Evolutionary conservation across 2,113 vertebrate species (phyloP), one percentile per base, ranked within the genome.

Genomic region (Melospiza melodia): DNA sequence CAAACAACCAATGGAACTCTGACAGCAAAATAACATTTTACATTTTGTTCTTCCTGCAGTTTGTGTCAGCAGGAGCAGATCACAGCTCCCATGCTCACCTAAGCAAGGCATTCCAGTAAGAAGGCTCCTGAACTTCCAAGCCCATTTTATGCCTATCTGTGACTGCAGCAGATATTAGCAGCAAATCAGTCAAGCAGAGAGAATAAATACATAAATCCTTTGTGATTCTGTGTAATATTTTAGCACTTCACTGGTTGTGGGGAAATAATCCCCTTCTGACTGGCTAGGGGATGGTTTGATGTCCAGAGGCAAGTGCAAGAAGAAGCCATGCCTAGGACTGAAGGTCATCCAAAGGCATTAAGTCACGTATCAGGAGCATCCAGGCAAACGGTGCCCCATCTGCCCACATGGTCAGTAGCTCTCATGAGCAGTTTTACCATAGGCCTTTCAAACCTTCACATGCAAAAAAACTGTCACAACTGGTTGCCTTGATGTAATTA

Each of bases 131-230:
- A 83, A 62, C 59, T 89, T 71, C 48, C 78, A 80, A 58, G 37
- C n/a, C 74, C n/a, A 82, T 87, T 84, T 18, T 71, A 49, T 59
- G 31, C n/a, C 35, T 92, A 0, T 72, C 69, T 86, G 54, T 89
- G 84, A 82, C 89, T 93, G 87, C 77, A 91, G 89, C 49, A 91
- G 66, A 49, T 89, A 62, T 49, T 87, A 91, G 54, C 31, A 76
- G 84, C 62, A 85, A 43, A 58, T 66, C 58, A 46, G 25, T 84
- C 77, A 67, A 72, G 91, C 77, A 93, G 51, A 57, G 10, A 76
- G 81, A 79, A 82, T 82, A 85, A 94, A 79, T 84, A 85, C 91
- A 89, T 75, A 87, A 92, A 80, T 85, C 78, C n/a, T 43, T 49
- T 84, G 35, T 51, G 82, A 65, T 69, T 83, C 37, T 49, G 49